phyloP scores from a whole-genome alignment of 2,113 vertebrate genomes.

The Excalfactoria chinensis region DNA sequence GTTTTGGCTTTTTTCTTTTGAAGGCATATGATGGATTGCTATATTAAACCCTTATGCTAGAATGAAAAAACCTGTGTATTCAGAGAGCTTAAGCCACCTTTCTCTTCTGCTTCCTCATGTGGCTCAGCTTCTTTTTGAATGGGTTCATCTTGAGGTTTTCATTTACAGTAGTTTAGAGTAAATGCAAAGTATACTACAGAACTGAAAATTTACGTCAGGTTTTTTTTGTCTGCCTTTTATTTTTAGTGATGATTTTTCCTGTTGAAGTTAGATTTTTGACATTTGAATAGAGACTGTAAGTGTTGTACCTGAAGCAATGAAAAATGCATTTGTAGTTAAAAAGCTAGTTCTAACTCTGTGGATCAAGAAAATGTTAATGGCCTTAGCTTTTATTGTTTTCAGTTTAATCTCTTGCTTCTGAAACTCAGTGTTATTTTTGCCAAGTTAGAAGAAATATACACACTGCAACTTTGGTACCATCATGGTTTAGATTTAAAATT shows the following conservation, averaged over 20 bases:
- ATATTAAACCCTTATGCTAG: not conserved
- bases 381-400: not conserved
- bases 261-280: not conserved
- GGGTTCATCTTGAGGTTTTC: not conserved
- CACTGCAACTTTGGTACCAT: not conserved
- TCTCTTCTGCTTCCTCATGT: not conserved
- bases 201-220: not conserved
- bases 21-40: not conserved
- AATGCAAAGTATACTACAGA: not conserved
- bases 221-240: not conserved
- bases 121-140: not conserved
- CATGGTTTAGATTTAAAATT: not conserved
- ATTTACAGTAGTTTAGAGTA: not conserved
- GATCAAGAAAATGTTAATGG: not conserved
- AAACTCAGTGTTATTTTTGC: not conserved
- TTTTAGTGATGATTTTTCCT: not conserved
- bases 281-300: not conserved
- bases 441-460: not conserved
- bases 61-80: not conserved
- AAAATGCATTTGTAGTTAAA: not conserved
- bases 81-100: not conserved
- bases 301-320: not conserved
- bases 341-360: not conserved
- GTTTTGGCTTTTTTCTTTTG: not conserved
- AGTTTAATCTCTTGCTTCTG: not conserved